Evolutionary conservation across 2,113 vertebrate species (phyloP), one percentile per base, ranked within the genome.

Genomic region (Zapornia atra): DNA sequence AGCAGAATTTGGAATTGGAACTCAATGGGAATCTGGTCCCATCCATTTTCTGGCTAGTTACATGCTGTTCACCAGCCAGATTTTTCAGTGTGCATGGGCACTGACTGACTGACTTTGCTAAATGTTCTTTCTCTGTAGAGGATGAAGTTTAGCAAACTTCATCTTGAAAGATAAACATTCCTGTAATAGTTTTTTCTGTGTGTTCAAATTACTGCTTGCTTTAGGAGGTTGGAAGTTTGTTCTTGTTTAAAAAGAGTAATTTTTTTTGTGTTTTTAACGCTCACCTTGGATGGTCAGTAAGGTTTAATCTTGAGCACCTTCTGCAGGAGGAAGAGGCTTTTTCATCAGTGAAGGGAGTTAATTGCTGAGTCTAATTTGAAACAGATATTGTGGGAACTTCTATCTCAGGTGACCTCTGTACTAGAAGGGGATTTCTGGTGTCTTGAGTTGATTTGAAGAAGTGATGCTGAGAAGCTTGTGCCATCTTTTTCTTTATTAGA

Each of bases 1-100:
- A 87, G 54, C 26, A 77, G 87, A 82, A 29, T 79, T 51, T 68
- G 75, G n/a, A 64, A 68, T 90, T 72, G 69, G 42, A 68, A 33
- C 29, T 73, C 40, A 8, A 10, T 20, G 70, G 33, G 64, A 82
- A 36, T 60, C 10, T 90, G 8, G 20, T 73, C 44, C 59, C 34
- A 31, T 0, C 69, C 2, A 6, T 26, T n/a, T 57, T 71, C 42
- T 51, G 59, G 22, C 9, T 14, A 31, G 86, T 2, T 4, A 6
- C 10, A 22, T 68, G n/a, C 53, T 76, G 13, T 53, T 75, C 44
- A 38, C 38, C 12, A 54, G 28, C 34, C 31, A n/a, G 15, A 63
- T 65, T 33, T 78, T 69, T 21, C 38, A 42, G 56, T 1, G 1
- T 60, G 34, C 31, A 11, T 21, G 25, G 63, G 10, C 36, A 42